Evolutionary conservation across 1,140 invertebrate species (phyloP), one percentile per base, ranked within the genome.

Genomic region (Drosophila pseudoobscura): DNA sequence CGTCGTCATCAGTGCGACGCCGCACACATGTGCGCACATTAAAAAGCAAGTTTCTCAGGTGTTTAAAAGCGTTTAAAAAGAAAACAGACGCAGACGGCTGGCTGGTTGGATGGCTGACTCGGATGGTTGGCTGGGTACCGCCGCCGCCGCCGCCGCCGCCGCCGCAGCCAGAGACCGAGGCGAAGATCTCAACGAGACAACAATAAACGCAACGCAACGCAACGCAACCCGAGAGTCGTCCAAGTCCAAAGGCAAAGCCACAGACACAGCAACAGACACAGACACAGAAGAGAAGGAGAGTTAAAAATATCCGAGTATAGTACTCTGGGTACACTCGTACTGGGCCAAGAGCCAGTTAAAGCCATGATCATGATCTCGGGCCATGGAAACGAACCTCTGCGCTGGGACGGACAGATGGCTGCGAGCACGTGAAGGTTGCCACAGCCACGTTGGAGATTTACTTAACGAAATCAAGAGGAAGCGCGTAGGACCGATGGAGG

Each of bases 61-160:
- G 83, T 88, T 88, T 88, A 89, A 88, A 88, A 88, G 83, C 84
- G 84, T 88, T 88, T 88, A 89, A 88, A 88, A 88, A 88, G 83
- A 88, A 88, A 89, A 88, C 83, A 87, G 75, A 83, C 77, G 49
- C 63, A 45, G 64, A 66, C 52, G 44, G 45, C 53, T 44, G 15
- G 41, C 43, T 35, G 59, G 3, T 9, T 39, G 35, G 35, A 4
- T 39, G 35, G 31, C 29, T 31, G 29, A 31, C 29, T 31, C 29
- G 7, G 35, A 31, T 31, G 29, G 29, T 9, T 31, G 31, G 31
- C 31, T 31, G 31, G 31, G 31, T 31, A 31, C 31, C 31, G 29
- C 29, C 29, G 8, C 35, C 9, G 7, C 29, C 29, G 29, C 29
- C 7, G 1, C 3, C 9, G 31, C 7, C 11, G 35, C 35, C 3